Conservation (phyloP, 2,888 invertebrate genomes). For the Tethea ocularis region DNA sequence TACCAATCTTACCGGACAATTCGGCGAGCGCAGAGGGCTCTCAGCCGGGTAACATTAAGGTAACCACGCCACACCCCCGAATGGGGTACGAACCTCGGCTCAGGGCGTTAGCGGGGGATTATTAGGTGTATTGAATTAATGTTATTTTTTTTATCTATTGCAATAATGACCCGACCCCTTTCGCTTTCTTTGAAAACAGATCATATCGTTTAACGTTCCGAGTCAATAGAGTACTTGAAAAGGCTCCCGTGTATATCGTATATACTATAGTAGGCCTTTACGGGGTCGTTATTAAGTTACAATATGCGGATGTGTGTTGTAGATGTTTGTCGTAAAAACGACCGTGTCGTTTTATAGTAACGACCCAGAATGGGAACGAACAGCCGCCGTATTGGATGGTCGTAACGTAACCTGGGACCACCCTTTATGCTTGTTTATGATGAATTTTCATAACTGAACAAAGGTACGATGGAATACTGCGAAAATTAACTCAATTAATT, state of each 20-base stretch:
- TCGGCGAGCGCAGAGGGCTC: too few relatives aligned
- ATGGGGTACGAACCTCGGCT: too few relatives aligned
- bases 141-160: neutral
- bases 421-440: constrained; percentile 58
- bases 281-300: constrained; percentile 53
- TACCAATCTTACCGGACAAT: too few relatives aligned
- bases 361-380: constrained; percentile 49
- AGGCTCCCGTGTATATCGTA: constrained; percentile 58
- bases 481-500: constrained; percentile 24
- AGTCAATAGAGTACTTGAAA: constrained; percentile 56
- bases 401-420: constrained; percentile 66
- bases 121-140: neutral
- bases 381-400: constrained; percentile 58
- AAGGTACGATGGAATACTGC: constrained; percentile 31
- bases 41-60: too few relatives aligned
- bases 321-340: constrained; percentile 67
- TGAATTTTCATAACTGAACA: constrained; percentile 61
- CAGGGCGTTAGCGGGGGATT: too few relatives aligned
- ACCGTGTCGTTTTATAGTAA: constrained; percentile 64
- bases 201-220: constrained; percentile 34
- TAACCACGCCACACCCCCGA: too few relatives aligned
- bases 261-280: constrained; percentile 62
- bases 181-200: constrained; percentile 31
- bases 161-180: neutral
- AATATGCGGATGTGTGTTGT: constrained; percentile 56